Evolutionary conservation across 2,113 vertebrate genomes (phyloP), one percentile per base, ranked within the genome.

Genomic region (Oncorhynchus keta): DNA sequence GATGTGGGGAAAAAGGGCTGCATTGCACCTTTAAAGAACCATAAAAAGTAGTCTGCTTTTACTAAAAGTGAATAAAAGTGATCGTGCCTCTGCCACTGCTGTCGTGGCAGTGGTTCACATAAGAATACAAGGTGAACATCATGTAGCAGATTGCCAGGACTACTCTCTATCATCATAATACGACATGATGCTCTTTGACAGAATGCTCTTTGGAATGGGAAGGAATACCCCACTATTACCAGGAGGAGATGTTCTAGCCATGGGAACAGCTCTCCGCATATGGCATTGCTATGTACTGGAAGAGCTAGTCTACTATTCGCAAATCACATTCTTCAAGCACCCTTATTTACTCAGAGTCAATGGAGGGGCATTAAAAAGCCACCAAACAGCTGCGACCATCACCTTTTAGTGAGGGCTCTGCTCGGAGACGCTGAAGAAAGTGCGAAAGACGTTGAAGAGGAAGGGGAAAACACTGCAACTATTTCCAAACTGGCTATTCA

Each of bases 111-210:
- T 83, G 83, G 85, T 83, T 84, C 65, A 51, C 76, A 86, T 85
- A 83, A 85, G 87, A 72, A 77, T 74, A 55, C 16, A 55, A 72
- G 75, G 65, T 82, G 83, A 84, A 66, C 83, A 77, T 82, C 28
- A 20, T 35, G 35, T 59, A 9, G 35, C 72, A 75, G 78, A 78
- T 77, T 83, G 85, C 82, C 86, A 83, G 59, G 24, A 73, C 78
- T 49, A 76, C 65, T 74, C 79, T 78, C 79, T 83, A 85, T 88
- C 84, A 83, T 83, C 69, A 84, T 86, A 89, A 89, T 89, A 86
- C 84, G 74, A 89, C 79, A 78, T 79, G 67, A 84, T 86, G 87
- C 89, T 80, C 81, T 75, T 83, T 86, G 86, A 88, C 85, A 79
- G 83, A 76, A 72, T 83, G 85, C 84, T 79, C 69, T 84, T 76